A percentile compares a stretch with the other conserved stretches of the same genome.
phyloP scores from a whole-genome alignment of 2,888 invertebrate genomes.

The Meiosimyza decipiens region DNA sequence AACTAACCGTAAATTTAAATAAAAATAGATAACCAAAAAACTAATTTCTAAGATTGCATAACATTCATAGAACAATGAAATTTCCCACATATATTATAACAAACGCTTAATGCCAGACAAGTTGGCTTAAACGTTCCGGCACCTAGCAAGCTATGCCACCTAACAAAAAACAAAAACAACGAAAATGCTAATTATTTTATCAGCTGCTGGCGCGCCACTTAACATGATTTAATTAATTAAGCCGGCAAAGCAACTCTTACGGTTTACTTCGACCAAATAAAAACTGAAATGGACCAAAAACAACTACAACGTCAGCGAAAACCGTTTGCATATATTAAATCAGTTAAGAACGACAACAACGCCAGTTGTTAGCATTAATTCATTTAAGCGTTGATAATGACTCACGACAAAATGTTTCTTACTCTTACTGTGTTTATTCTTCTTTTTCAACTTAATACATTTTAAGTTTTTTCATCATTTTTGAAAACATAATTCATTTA shows the following conservation, averaged over 20 bases:
- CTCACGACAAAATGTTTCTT: background rate
- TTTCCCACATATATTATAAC: too few species aligned
- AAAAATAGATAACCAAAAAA: too few species aligned
- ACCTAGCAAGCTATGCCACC: too few species aligned
- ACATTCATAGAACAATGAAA: too few species aligned
- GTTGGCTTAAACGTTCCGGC: too few species aligned
- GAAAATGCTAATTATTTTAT: background rate
- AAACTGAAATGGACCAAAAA: background rate
- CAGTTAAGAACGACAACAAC: conserved; percentile 16
- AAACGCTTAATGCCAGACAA: too few species aligned
- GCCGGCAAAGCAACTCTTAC: background rate
- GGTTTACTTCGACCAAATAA: background rate
- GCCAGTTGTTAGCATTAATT: background rate
- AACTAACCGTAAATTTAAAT: too few species aligned
- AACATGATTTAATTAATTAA: conserved; percentile 33
- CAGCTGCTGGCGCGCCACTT: conserved; percentile 3
- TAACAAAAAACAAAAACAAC: too few species aligned
- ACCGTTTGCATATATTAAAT: background rate
- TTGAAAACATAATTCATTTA: background rate
- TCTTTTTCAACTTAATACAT: background rate
- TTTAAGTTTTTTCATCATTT: background rate
- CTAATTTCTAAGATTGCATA: too few species aligned
- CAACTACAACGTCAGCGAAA: conserved; percentile 2
- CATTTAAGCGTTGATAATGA: background rate
- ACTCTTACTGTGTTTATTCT: too few species aligned